These are phyloP conservation scores for Actinia tenebrosa DNA, from an alignment of 64 coral and sea anemone genomes.

Conservation along the genomic window DNA sequence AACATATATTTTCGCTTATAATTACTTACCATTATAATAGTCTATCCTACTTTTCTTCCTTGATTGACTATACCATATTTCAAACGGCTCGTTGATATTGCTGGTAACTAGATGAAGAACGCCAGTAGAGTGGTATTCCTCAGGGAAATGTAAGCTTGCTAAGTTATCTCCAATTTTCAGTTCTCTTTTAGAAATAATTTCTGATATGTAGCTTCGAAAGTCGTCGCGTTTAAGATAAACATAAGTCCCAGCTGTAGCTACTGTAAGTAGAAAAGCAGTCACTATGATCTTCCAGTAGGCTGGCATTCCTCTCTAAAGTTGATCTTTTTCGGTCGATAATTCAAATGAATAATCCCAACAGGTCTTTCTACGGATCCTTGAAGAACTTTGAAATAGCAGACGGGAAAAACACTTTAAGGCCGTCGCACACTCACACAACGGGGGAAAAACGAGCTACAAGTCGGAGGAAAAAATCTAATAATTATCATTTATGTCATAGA, in stretches of 20 bases:
- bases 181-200: slow-evolving; percentile 19
- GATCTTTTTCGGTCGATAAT: background rate
- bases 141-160: slow-evolving; percentile 67
- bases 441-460: background rate
- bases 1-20: slow-evolving; percentile 10
- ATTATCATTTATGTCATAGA: background rate
- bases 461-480: background rate
- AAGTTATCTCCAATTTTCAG: slow-evolving; percentile 29
- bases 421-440: background rate
- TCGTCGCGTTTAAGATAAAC: slow-evolving; percentile 1
- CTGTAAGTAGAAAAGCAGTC: slow-evolving; percentile 3
- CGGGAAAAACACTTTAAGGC: background rate
- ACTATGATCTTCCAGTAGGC: background rate
- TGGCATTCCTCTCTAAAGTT: background rate
- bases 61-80: slow-evolving; percentile 71
- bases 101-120: slow-evolving; percentile 71
- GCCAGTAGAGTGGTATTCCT: slow-evolving; percentile 82
- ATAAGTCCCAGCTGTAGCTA: background rate
- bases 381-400: background rate
- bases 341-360: background rate
- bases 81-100: slow-evolving; percentile 84
- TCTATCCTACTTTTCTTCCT: slow-evolving; percentile 75
- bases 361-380: background rate
- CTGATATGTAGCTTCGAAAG: slow-evolving; percentile 1
- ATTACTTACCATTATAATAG: slow-evolving; percentile 80